Evolutionary conservation across 2,113 vertebrate genomes (phyloP).

Genomic region (Podilymbus podiceps): DNA sequence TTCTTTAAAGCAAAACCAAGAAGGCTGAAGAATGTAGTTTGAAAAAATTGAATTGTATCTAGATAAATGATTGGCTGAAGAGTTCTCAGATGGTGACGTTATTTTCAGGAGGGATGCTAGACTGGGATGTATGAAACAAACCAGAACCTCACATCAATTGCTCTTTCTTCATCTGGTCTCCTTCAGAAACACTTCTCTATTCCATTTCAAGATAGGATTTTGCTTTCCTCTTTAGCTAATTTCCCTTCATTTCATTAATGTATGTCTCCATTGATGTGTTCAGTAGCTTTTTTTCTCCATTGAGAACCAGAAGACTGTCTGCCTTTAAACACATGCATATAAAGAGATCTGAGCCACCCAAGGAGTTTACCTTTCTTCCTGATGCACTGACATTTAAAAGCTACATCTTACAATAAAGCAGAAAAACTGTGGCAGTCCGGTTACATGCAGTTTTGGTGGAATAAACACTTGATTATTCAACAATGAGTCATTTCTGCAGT

Average conservation of each 20-base stretch:
- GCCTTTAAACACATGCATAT: not conserved
- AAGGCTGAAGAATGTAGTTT: not conserved
- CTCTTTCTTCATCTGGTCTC: not conserved
- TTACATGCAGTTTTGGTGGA: constrained; percentile 53
- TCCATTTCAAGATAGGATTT: not conserved
- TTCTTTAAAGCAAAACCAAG: not conserved
- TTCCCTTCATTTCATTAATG: not conserved
- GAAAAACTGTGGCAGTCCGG: constrained; percentile 43
- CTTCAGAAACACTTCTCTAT: not conserved
- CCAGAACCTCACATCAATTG: not conserved
- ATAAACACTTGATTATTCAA: constrained; percentile 70
- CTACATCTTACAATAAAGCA: constrained; percentile 44
- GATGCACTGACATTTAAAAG: constrained; percentile 59
- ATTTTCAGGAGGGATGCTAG: not conserved
- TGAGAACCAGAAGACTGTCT: constrained; percentile 1
- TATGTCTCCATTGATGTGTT: not conserved
- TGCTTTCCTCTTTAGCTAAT: not conserved
- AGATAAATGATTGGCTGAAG: not conserved
- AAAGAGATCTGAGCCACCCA: constrained; percentile 34
- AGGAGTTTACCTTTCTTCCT: constrained; percentile 40
- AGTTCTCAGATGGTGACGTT: not conserved
- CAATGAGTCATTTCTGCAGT: constrained; percentile 67
- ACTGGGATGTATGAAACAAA: not conserved
- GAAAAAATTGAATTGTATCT: not conserved
- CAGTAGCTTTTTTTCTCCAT: not conserved